Evolutionary conservation across 1,140 invertebrate genomes (phyloP), one percentile per base, ranked within the genome.

Genomic region (Leptopilina clavipes): DNA sequence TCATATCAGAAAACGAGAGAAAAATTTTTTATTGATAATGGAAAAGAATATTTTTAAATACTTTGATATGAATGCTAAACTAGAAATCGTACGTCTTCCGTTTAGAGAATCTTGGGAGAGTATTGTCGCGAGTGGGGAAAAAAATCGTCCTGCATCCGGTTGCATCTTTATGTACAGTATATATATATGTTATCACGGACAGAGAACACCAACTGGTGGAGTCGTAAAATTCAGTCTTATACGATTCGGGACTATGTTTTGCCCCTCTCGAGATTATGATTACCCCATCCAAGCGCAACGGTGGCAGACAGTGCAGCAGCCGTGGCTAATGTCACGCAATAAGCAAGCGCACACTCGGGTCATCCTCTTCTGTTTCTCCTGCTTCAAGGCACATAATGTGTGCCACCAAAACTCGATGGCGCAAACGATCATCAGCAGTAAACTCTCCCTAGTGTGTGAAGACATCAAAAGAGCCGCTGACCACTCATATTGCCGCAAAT

Each of bases 291-390:
- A 71, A 73, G 78, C 78, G 48, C 48, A 25, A 12, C 19, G 25
- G 25, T 65, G 59, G 19, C 59, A 65, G 59, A 65, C 25, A 22
- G 59, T 65, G 59, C 59, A 65, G 77, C 81, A 80, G 84, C 85
- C 86, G 85, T 87, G 84, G 87, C 86, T 86, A 89, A 88, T 89
- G 85, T 86, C 87, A 85, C 76, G 85, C 86, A 87, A 87, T 87
- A 83, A 87, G 76, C 82, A 75, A 74, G 65, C 2, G 2, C 37
- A n/a, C n/a, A n/a, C 6, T 7, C 8, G 17, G 48, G 59, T 37
- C 59, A 25, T n/a, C 74, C 43, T 70, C 52, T 45, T 72, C 37
- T 65, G 43, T 25, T 48, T 56, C 44, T 5, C 25, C 25, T 2
- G 25, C 59, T 65, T 14, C 25, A 22, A 65, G 59, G 25, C 37